phyloP scores from a whole-genome alignment of 1,140 invertebrate genomes.

The Aphidius gifuensis region DNA sequence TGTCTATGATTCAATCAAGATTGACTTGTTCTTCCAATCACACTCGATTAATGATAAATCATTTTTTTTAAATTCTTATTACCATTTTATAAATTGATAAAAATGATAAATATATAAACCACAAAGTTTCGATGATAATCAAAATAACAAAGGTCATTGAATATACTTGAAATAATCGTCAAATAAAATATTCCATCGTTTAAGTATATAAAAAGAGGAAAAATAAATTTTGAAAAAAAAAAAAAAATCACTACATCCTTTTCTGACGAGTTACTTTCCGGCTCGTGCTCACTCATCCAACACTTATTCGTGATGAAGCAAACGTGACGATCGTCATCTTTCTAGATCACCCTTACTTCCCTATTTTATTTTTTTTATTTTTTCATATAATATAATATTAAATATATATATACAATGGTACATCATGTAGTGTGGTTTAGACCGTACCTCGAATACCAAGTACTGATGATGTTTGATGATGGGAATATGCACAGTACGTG shows the following conservation, averaged over 20 bases:
- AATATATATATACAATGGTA: too few species aligned
- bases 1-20: too few species aligned
- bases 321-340: slow-evolving; percentile 5
- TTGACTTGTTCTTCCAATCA: too few species aligned
- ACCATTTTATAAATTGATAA: too few species aligned
- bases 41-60: too few species aligned
- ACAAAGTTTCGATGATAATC: too few species aligned
- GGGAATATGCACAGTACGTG: not conserved
- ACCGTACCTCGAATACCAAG: not conserved
- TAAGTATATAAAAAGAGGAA: not conserved
- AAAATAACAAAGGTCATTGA: not conserved
- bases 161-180: slow-evolving; percentile 14
- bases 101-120: too few species aligned
- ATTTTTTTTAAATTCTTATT: too few species aligned
- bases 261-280: slow-evolving; percentile 19
- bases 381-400: too few species aligned
- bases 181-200: slow-evolving; percentile 26
- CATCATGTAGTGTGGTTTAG: not conserved
- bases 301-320: slow-evolving; percentile 1
- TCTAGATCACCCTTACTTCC: too few species aligned
- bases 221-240: too few species aligned
- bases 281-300: slow-evolving; percentile 15
- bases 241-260: not conserved
- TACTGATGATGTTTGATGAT: slow-evolving; percentile 9
- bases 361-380: not conserved